Base-by-base conservation (phyloP, 2,797 vertebrate genomes). In the Zalophus californianus region DNA sequence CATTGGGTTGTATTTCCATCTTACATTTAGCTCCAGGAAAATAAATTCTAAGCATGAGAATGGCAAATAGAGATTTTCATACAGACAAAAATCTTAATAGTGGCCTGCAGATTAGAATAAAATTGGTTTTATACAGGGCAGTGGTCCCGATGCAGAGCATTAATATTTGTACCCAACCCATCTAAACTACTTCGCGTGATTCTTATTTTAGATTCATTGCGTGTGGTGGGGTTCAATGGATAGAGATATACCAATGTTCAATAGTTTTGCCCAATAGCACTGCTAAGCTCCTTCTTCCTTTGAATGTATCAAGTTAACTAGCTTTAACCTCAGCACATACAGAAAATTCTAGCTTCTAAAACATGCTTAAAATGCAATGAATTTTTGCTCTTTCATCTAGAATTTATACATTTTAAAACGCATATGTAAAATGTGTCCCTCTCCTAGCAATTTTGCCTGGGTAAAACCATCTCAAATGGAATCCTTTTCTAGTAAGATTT, bases 351-450 rank as follows among this genome's bases (percentile, higher is more conserved):
- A 86, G 90, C 86, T 90, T 96, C 86, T 92, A 73, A 90, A 84
- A 88, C 86, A 44, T 90, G 38, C 86, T 97, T 96, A 96, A 98
- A 97, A 97, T 94, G 54, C 85, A 94, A 85, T 54, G 79, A 91
- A 83, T 94, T 13, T 93, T 85, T 87, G 70, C 84, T 93, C 41
- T 94, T 96, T 96, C 86, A 87, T 85, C 75, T 60, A 94, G 84
- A 96, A 87, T 97, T 96, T 92, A 97, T 84, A 82, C 58, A 94
- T 96, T 96, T 97, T 86, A 32, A 93, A 94, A 93, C 90, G 64
- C 54, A 50, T n/a, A 11, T 68, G 12, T 82, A 80, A 97, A 96
- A 66, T 48, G 2, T 35, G 18, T 21, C 21, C 8, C 23, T 83
- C n/a, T 86, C 38, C 73, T 66, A 80, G 41, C 15, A 50, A 38